Evolutionary conservation across 2,797 vertebrate species (phyloP), one percentile per base, ranked within the genome.

Genomic region (Delichon dasypus): DNA sequence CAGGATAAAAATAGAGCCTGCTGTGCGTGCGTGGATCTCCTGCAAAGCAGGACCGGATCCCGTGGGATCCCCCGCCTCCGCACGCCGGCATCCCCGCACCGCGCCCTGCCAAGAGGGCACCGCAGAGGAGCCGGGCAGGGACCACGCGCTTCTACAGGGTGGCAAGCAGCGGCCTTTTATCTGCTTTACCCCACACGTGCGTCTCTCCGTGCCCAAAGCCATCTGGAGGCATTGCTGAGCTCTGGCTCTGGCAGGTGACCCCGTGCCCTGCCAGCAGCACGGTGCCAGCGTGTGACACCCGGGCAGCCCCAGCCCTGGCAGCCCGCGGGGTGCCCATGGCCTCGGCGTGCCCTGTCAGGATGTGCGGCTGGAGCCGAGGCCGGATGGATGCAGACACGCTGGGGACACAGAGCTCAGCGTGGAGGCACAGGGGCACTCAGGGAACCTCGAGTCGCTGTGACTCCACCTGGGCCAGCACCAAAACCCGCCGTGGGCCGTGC

Each of bases 1-100:
- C 8, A 8, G 70, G 94, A 95, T 96, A 97, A 96, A 97, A 97
- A 97, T 96, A 97, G 97, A 92, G 70, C 29, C 61, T 72, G 93
- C 86, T 50, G 86, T 60, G 94, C 11, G 38, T 42, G 92, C 71
- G 71, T 89, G 80, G 84, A 30, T 90, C 91, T 91, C 89, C 92
- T 50, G 84, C 85, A 88, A 51, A 84, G 88, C 83, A 88, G 73
- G 83, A 76, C n/a, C 87, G 6, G 64, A 50, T 95, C 95, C 92
- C 71, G 23, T 10, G 93, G 93, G 93, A 95, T 93, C 96, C 76
- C 90, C 95, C 64, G 40, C 93, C 88, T 88, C 93, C 44, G 30
- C 86, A 29, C 21, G 0, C 40, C 32, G 91, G 91, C 90, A 87
- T 91, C 87, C 94, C 93, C 20, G 4, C 80, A 36, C 83, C 60